These are phyloP conservation scores for Piscicola geometra DNA, from an alignment of 2,888 invertebrate genomes.

Conservation along the genomic window DNA sequence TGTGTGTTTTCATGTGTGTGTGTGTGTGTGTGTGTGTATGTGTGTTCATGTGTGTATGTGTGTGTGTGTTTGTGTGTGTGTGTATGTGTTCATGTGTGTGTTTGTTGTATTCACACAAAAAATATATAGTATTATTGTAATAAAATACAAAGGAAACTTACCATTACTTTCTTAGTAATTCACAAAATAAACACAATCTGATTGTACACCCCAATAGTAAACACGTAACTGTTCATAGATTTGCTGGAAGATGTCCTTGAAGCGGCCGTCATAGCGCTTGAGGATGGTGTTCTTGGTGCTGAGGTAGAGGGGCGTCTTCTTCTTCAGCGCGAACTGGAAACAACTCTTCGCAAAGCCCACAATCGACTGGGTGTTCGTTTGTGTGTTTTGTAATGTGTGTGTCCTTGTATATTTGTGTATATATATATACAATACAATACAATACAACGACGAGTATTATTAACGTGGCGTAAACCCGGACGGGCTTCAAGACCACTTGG, in stretches of 20 bases:
- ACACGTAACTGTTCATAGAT: slow-evolving; percentile 69
- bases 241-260: slow-evolving; percentile 87
- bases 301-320: slow-evolving; percentile 82
- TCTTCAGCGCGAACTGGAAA: slow-evolving; percentile 76
- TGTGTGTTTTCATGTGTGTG: background rate
- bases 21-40: background rate
- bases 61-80: too few species aligned
- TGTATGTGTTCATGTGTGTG: too few species aligned
- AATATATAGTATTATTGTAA: too few species aligned
- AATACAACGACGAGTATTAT: too few species aligned
- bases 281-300: slow-evolving; percentile 87
- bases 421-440: too few species aligned
- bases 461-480: too few species aligned
- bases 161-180: background rate
- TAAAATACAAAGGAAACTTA: too few species aligned
- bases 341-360: slow-evolving; percentile 77
- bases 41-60: background rate
- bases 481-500: too few species aligned
- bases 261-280: slow-evolving; percentile 80
- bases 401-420: too few species aligned
- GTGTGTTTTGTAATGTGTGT: too few species aligned
- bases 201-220: background rate
- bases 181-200: background rate
- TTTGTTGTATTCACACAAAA: too few species aligned
- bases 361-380: slow-evolving; percentile 71